phyloP scores from a whole-genome alignment of 35 echinoderm and acorn worm genomes.

The Heliocidaris tuberculata region DNA sequence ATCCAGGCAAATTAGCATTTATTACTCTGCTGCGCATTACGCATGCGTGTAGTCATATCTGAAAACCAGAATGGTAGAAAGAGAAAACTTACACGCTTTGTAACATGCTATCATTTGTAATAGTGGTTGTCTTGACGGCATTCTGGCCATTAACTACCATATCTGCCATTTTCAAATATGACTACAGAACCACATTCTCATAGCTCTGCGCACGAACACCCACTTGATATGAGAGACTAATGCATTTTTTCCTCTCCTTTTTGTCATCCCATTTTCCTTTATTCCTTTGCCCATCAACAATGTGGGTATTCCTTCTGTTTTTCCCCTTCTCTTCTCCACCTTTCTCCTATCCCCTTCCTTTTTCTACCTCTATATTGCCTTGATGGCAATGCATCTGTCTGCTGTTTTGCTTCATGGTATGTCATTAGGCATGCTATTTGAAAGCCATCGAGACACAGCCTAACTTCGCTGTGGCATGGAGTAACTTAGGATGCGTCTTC shows the following conservation, averaged over 20 bases:
- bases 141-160: background rate
- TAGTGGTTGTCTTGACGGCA: background rate
- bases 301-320: constrained; percentile 24
- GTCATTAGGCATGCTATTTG: constrained; percentile 87
- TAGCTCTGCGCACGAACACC: background rate
- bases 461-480: constrained; percentile 99
- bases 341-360: constrained; percentile 29
- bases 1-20: constrained; percentile 3
- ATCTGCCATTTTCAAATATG: constrained; percentile 13
- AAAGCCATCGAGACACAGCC: constrained; percentile 98
- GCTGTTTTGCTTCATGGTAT: background rate
- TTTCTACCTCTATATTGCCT: background rate
- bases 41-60: constrained; percentile 29
- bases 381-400: background rate
- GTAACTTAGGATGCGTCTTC: constrained; percentile 97
- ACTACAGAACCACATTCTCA: constrained; percentile 24
- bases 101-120: background rate
- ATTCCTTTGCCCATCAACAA: background rate
- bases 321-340: constrained; percentile 36
- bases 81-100: background rate
- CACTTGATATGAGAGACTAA: background rate
- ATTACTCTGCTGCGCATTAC: background rate
- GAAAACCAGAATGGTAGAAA: constrained; percentile 18
- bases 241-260: constrained; percentile 31
- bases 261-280: constrained; percentile 49